Conservation (phyloP, 2,113 vertebrate species). For the Thomomys bottae region DNA sequence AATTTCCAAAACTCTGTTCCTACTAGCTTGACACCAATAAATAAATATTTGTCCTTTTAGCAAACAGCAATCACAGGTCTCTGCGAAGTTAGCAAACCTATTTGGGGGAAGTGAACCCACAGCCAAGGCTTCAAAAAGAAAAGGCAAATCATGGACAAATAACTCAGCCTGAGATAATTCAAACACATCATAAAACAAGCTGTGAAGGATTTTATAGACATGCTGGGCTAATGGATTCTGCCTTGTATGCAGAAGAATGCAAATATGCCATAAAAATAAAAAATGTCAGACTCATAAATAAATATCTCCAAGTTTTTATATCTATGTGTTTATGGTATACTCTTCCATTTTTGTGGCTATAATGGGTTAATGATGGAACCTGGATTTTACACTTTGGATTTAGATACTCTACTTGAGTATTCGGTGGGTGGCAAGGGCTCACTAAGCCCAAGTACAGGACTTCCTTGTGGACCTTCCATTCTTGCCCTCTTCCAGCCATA, state of each 20-base stretch:
- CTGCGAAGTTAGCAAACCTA: slow-evolving; percentile 42
- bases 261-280: slow-evolving; percentile 47
- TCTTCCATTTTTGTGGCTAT: slow-evolving; percentile 9
- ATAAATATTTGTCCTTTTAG: slow-evolving; percentile 20
- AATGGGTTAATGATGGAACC: background rate
- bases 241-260: slow-evolving; percentile 52
- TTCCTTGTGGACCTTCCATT: background rate
- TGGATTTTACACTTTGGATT: slow-evolving; percentile 14
- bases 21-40: slow-evolving; percentile 8
- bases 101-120: slow-evolving; percentile 34
- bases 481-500: background rate
- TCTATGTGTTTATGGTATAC: background rate
- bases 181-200: slow-evolving; percentile 70
- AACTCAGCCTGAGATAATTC: slow-evolving; percentile 47
- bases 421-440: no score
- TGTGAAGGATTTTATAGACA: slow-evolving; percentile 62
- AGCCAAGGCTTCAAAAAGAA: slow-evolving; percentile 43
- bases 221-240: slow-evolving; percentile 50
- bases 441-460: background rate
- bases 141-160: slow-evolving; percentile 60
- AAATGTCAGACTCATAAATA: slow-evolving; percentile 47
- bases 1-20: background rate
- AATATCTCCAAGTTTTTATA: slow-evolving; percentile 43
- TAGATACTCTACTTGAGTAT: background rate
- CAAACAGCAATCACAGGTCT: slow-evolving; percentile 10